Percentiles rank a stretch among this genome's conserved stretches.
Conservation (phyloP, 2,888 invertebrate species). For the Trimorus sp. region DNA sequence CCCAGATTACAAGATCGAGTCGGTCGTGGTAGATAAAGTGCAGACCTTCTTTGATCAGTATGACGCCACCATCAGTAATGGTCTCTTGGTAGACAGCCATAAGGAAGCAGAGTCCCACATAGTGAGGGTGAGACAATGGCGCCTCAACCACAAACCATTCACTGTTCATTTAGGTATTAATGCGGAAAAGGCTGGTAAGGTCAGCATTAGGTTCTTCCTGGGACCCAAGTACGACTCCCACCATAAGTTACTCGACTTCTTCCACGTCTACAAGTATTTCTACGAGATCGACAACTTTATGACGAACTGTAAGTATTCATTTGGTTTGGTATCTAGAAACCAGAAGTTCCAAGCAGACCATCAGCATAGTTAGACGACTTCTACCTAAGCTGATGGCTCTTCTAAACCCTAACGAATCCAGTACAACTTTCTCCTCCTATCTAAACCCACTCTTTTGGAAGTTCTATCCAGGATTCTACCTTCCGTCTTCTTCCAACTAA, state of each 20-base stretch:
- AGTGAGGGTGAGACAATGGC: conserved; percentile 86
- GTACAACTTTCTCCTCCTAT: too few relatives aligned
- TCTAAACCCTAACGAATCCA: too few relatives aligned
- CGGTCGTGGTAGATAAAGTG: conserved; percentile 85
- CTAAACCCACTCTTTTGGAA: too few relatives aligned
- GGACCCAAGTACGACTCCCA: conserved; percentile 87
- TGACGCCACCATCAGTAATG: conserved; percentile 86
- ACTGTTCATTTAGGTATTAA: conserved; percentile 84
- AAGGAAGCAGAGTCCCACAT: conserved; percentile 81
- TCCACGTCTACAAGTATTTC: conserved; percentile 84
- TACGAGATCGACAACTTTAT: conserved; percentile 84
- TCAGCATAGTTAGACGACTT: too few relatives aligned
- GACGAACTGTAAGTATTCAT: conserved; percentile 82
- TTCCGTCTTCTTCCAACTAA: too few relatives aligned
- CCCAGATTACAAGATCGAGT: conserved; percentile 86
- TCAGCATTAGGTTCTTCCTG: conserved; percentile 85
- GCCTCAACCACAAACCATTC: conserved; percentile 88
- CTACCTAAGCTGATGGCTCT: too few relatives aligned
- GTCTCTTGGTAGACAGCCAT: conserved; percentile 82
- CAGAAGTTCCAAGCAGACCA: too few relatives aligned
- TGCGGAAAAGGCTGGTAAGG: conserved; percentile 84
- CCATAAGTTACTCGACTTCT: conserved; percentile 82
- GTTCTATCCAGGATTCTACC: too few relatives aligned
- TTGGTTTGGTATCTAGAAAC: too few relatives aligned
- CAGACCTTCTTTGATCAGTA: conserved; percentile 88